phyloP scores from a whole-genome alignment of 2,888 invertebrate genomes.

The Polyploca ridens region DNA sequence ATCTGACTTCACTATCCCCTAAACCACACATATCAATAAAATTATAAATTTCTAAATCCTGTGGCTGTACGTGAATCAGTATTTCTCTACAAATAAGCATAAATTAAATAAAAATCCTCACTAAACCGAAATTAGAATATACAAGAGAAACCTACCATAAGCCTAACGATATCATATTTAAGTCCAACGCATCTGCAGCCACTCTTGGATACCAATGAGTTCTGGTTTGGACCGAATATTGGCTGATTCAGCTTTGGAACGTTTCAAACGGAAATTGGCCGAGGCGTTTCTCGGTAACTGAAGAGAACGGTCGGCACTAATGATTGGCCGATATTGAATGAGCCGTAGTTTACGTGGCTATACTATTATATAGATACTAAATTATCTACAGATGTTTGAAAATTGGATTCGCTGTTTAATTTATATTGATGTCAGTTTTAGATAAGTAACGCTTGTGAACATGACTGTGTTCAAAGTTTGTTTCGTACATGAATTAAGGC shows the following conservation, averaged over 20 bases:
- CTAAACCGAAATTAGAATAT: too few species aligned
- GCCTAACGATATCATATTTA: background rate
- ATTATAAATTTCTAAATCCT: too few species aligned
- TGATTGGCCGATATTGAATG: slow-evolving; percentile 17
- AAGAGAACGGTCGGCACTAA: slow-evolving; percentile 16
- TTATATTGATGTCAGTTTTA: background rate
- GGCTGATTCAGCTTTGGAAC: slow-evolving; percentile 18
- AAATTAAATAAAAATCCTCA: too few species aligned
- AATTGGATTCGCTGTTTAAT: background rate
- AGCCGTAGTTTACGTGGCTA: background rate
- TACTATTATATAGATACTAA: background rate
- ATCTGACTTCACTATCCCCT: too few species aligned
- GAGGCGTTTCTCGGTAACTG: slow-evolving; percentile 18
- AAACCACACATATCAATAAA: too few species aligned
- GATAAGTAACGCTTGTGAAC: background rate
- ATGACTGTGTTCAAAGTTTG: too few species aligned
- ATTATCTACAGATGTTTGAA: background rate
- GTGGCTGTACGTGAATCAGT: too few species aligned
- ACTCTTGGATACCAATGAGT: background rate
- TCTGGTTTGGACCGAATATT: slow-evolving; percentile 15
- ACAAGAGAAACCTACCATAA: too few species aligned
- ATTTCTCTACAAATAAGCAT: too few species aligned
- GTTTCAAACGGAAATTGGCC: slow-evolving; percentile 20
- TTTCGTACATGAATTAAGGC: too few species aligned
- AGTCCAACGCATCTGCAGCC: background rate